These are phyloP conservation scores for Leptosomus discolor DNA, from an alignment of 2,113 vertebrate genomes.

Conservation along the genomic window DNA sequence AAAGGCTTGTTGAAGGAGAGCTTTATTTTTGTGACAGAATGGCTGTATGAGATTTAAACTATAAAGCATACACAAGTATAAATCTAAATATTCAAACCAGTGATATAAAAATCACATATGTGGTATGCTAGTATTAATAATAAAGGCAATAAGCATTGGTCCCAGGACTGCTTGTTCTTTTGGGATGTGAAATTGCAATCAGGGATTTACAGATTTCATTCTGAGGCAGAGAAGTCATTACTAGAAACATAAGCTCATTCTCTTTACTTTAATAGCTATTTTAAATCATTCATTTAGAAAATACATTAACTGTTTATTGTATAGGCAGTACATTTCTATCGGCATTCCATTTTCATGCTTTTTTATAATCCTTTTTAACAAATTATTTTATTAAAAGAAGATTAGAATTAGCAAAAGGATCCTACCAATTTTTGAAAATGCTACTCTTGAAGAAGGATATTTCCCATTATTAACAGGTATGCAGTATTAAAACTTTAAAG, in stretches of 20 bases:
- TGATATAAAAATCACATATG: conserved; percentile 63
- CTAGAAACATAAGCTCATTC: conserved; percentile 83
- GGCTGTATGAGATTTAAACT: conserved; percentile 64
- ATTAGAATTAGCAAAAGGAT: conserved; percentile 60
- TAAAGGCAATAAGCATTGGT: conserved; percentile 65
- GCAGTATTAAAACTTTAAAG: conserved; percentile 56
- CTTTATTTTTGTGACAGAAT: conserved; percentile 56
- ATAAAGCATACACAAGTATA: conserved; percentile 64
- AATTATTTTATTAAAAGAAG: conserved; percentile 72
- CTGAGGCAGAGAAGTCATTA: conserved; percentile 84
- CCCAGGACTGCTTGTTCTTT: conserved; percentile 73
- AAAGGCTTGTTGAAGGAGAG: conserved; percentile 31
- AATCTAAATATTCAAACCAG: conserved; percentile 68
- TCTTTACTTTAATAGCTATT: conserved; percentile 82
- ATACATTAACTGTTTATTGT: conserved; percentile 80
- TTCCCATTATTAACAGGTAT: conserved; percentile 64
- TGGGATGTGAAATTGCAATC: conserved; percentile 78
- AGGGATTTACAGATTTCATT: conserved; percentile 84
- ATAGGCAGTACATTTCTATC: conserved; percentile 57
- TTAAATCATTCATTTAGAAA: conserved; percentile 84
- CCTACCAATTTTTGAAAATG: conserved; percentile 62
- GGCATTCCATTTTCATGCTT: conserved; percentile 56
- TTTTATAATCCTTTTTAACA: conserved; percentile 62
- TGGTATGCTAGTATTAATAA: conserved; percentile 50
- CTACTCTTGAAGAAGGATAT: conserved; percentile 57